Percentiles rank a stretch among this genome's conserved stretches.
Conservation (phyloP, 2,113 vertebrate genomes). For the Alexandromys fortis region DNA sequence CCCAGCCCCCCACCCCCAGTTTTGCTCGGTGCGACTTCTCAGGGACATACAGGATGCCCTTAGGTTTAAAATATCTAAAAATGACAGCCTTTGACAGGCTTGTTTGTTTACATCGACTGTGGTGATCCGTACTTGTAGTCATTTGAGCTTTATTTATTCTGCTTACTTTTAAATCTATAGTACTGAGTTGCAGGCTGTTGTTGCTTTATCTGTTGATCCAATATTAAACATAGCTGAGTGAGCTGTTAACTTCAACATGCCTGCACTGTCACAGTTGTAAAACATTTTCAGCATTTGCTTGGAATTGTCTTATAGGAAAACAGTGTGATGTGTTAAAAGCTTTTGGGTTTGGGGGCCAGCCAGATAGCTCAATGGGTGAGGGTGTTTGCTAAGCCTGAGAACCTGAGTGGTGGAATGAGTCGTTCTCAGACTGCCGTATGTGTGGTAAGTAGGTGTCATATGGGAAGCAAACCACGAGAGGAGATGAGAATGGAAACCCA, state of each 20-base stretch:
- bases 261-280: not conserved
- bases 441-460: not conserved
- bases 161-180: slow-evolving; percentile 26
- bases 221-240: slow-evolving; percentile 18
- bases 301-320: slow-evolving; percentile 36
- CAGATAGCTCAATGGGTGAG: not conserved
- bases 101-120: not conserved
- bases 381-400: not conserved
- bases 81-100: not conserved
- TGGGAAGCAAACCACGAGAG: not conserved
- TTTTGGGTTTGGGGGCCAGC: not conserved
- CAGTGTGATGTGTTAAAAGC: not conserved
- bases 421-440: not conserved
- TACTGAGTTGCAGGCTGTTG: not conserved
- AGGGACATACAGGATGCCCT: not conserved
- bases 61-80: slow-evolving; percentile 30
- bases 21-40: not conserved
- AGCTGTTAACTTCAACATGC: slow-evolving; percentile 45
- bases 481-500: not conserved
- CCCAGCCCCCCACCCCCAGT: no score
- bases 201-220: not conserved
- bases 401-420: not conserved
- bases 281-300: slow-evolving; percentile 13
- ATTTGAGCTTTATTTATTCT: not conserved
- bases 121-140: not conserved